A percentile compares a stretch with the other conserved stretches of the same genome.
Evolutionary conservation across 2,888 invertebrate species (phyloP).

Genomic region (Sphaeridia pumilis): DNA sequence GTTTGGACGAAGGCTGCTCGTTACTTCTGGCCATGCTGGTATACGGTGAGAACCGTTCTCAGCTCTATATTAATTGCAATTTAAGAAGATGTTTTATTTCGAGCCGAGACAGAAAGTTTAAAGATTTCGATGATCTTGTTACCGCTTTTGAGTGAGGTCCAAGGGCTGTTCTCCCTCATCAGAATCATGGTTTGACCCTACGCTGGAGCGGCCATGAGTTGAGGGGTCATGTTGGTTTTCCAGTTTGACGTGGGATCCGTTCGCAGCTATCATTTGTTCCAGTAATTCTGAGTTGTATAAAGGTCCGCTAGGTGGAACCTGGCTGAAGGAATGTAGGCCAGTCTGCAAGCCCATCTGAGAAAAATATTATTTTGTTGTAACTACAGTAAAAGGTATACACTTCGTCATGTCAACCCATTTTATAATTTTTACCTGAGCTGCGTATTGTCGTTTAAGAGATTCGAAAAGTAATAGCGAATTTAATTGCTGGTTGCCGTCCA

Average conservation of each 20-base stretch:
- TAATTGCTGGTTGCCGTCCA: conserved; percentile 25
- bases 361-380: background rate
- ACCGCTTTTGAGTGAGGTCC: conserved; percentile 16
- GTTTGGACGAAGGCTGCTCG: conserved; percentile 8
- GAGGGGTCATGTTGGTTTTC: conserved; percentile 13
- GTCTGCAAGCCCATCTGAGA: conserved; percentile 7
- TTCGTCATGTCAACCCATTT: background rate
- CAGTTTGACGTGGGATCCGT: background rate
- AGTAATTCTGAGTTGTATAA: conserved; percentile 12
- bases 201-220: conserved; percentile 6
- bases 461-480: conserved; percentile 32
- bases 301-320: conserved; percentile 18
- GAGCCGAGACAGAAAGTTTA: no score
- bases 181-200: background rate
- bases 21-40: conserved; percentile 13
- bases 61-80: background rate
- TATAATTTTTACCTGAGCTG: conserved; percentile 14
- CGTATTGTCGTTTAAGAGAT: conserved; percentile 30
- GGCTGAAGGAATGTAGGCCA: conserved; percentile 14
- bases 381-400: background rate
- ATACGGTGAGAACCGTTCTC: conserved; percentile 2
- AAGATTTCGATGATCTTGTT: background rate
- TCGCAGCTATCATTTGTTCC: conserved; percentile 11
- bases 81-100: background rate
- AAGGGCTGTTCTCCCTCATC: conserved; percentile 27